Evolutionary conservation across 2,113 vertebrate species (phyloP), one percentile per base, ranked within the genome.

Genomic region (Sigmodon hispidus): DNA sequence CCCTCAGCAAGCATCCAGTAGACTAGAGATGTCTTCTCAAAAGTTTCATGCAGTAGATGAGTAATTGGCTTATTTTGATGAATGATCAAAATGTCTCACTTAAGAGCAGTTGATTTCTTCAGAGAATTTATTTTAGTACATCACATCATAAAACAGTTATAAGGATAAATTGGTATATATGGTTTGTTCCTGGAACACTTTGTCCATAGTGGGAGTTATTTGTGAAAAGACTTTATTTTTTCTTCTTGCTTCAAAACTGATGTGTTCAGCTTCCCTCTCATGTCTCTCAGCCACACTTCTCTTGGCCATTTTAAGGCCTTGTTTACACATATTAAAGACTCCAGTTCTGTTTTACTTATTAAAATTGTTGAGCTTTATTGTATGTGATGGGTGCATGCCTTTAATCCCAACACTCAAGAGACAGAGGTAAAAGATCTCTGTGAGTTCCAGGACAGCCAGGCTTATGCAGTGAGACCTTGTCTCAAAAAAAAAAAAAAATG

Each of bases 31-130:
- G 21, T 70, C 26, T 52, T 91, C 50, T 24, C 4, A 45, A 72
- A 57, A 90, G 21, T 87, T 93, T 69, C 34, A 9, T 50, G 36
- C 19, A 26, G 69, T 69, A 87, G 65, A 63, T 61, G 65, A 59
- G 19, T 55, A 85, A 87, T 70, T 63, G 69, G 19, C 77, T 96
- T 89, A 65, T 80, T 95, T 75, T 92, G 65, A 80, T 88, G 88
- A 72, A 80, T 55, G 75, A 90, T 77, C 76, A 87, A 92, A 85
- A 93, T 61, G 43, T 70, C 80, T 88, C 92, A 88, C 79, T 96
- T 94, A 88, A 94, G 36, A 94, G 90, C 17, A 94, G 81, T 57
- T 91, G 83, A 75, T 91, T 91, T 96, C 52, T 94, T 52, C 90
- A 69, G 91, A 72, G 84, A 92, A 90, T 48, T 59, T 76, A 65